Base-by-base conservation (phyloP, 1,140 invertebrate genomes). In the Zaprionus camerounensis region DNA sequence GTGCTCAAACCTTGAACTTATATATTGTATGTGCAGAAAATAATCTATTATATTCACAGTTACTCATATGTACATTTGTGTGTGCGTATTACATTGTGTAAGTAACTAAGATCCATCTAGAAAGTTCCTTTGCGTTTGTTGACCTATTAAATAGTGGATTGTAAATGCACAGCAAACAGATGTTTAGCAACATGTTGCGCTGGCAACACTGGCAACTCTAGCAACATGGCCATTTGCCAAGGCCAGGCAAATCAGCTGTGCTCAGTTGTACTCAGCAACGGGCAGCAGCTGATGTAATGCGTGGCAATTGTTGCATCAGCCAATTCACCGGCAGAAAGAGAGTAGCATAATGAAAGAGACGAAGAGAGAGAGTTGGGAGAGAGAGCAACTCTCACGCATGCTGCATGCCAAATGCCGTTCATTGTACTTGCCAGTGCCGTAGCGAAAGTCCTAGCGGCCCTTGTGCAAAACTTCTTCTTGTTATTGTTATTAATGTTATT, bases 291-390 rank as follows among this genome's bases (percentile, higher is more conserved):
- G 84, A 62, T 85, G 86, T 65, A 88, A 88, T 79, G 31, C 41
- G 46, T 66, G 55, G 59, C 57, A 81, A 62, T 66, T 91, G 76
- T 88, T 88, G 85, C 85, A 88, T 88, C 85, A 88, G 81, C 85
- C 86, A 90, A 73, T 41, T 15, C 38, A 72, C 49, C 38, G 62
- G 63, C 46, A 67, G 51, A 72, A 22, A 68, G 13, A 44, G 72
- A 38, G 26, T 56, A 46, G 22, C 26, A 57, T 22, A 72, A 46
- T 44, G 61, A 58, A 3, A 59, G 26, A 82, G 53, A 46, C 6
- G 17, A 15, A 46, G 36, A 26, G 41, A 66, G 36, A 69, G 34
- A 34, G 3, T 22, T 6, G 1, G 24, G 38, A 26, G 41, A 46
- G 64, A 62, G 34, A 34, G 20, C 1, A 28, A 28, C 68, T 71